Conservation (phyloP, 2,797 vertebrate genomes). For the Myotis myotis region DNA sequence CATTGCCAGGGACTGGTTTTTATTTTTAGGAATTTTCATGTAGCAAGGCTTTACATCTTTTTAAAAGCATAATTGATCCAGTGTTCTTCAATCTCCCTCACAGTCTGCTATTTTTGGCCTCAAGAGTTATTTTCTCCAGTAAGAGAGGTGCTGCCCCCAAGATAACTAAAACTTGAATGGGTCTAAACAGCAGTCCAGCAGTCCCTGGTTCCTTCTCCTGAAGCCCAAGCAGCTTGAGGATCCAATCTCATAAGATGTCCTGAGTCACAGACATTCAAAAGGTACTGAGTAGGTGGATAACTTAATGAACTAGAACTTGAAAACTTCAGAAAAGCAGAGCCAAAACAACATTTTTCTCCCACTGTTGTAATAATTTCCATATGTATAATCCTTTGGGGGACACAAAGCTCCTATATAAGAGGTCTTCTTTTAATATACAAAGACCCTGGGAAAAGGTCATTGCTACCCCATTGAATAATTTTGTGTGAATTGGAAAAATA, state of each 20-base stretch:
- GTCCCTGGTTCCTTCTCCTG: not conserved
- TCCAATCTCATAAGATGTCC: not conserved
- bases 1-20: not conserved
- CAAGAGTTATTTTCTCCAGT: slow-evolving; percentile 17
- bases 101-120: not conserved
- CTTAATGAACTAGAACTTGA: not conserved
- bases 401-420: not conserved
- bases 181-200: not conserved
- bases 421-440: not conserved
- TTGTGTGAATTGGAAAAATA: not conserved
- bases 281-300: not conserved
- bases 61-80: not conserved
- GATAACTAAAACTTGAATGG: not conserved
- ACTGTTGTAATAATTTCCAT: not conserved
- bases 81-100: slow-evolving; percentile 30
- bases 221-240: not conserved
- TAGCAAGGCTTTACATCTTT: not conserved
- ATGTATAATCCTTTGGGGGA: not conserved
- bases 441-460: not conserved
- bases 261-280: not conserved
- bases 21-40: slow-evolving; percentile 60
- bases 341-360: not conserved
- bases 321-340: slow-evolving; percentile 1
- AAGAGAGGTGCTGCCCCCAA: not conserved
- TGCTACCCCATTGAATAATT: not conserved